Base-by-base conservation (phyloP, 2,113 vertebrate species). In the Danionella cerebrum region DNA sequence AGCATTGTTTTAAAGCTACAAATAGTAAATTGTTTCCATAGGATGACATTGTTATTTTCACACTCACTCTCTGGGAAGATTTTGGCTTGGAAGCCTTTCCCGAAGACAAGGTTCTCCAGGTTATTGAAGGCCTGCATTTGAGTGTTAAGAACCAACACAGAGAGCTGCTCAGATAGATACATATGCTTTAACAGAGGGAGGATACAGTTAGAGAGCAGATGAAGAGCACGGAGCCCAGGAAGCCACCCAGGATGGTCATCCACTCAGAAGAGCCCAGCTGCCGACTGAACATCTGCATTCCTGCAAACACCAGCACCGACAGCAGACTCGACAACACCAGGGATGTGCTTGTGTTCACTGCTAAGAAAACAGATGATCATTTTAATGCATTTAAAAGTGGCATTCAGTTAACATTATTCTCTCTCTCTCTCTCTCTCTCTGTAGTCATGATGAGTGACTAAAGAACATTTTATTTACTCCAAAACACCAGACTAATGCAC, bases 121-220 rank as follows among this genome's bases (percentile, higher is more conserved):
- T 98, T 98, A 82, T 93, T 98, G 84, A 97, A 96, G 76, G 96
- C 96, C 95, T 97, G 84, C 1, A 6, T 59, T 1, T 10, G 4
- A 8, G 1, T 67, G 89, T 89, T 90, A 91, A 93, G 88, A 67
- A 29, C 0, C 12, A 24, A 59, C 27, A n/a, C 5, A 33, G 18
- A n/a, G 3, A 12, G 64, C 9, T n/a, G n/a, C n/a, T n/a, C n/a
- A n/a, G n/a, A n/a, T n/a, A n/a, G n/a, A n/a, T n/a, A n/a, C n/a
- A n/a, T n/a, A n/a, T n/a, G n/a, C n/a, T n/a, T n/a, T n/a, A 11
- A 1, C 25, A 44, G 9, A 2, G 29, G 6, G 24, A 92, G 91
- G 94, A 97, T 98, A 94, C 95, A 0, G 94, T 98, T 62, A 98
- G 91, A n/a, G 93, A 95, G 82, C 93, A 95, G 81, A 97, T 81